A percentile compares a stretch with the other conserved stretches of the same genome.
Evolutionary conservation across 2,888 invertebrate species (phyloP).

Genomic region (Harpalus rubripes): DNA sequence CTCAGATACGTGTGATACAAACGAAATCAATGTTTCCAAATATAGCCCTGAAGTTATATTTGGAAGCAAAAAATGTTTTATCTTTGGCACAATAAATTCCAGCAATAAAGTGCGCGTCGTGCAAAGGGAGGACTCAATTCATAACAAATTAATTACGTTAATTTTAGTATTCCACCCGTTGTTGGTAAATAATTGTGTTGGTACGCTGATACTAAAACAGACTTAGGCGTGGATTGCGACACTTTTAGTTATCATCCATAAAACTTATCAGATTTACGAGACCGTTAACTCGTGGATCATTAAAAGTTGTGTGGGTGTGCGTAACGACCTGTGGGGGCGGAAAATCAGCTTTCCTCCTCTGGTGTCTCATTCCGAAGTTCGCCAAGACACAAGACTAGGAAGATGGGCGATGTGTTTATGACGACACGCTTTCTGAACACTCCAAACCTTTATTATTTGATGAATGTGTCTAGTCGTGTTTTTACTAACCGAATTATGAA

Average conservation of each 20-base stretch:
- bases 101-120: slow-evolving; percentile 3
- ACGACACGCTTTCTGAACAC: slow-evolving; percentile 42
- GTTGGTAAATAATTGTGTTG: slow-evolving; percentile 51
- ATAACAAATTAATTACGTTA: slow-evolving; percentile 52
- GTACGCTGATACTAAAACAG: slow-evolving; percentile 39
- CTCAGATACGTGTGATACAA: background rate
- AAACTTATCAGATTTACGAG: slow-evolving; percentile 63
- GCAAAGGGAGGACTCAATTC: slow-evolving; percentile 28
- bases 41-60: slow-evolving; percentile 13
- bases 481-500: slow-evolving; percentile 48
- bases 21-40: slow-evolving; percentile 14
- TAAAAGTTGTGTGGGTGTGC: slow-evolving; percentile 60
- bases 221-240: slow-evolving; percentile 52
- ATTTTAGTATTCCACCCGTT: slow-evolving; percentile 47
- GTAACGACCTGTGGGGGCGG: slow-evolving; percentile 55
- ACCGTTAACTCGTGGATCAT: slow-evolving; percentile 61
- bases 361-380: background rate
- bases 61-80: background rate
- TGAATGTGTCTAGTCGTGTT: slow-evolving; percentile 40
- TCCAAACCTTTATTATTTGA: slow-evolving; percentile 46
- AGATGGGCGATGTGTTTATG: slow-evolving; percentile 43
- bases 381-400: background rate
- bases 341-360: slow-evolving; percentile 43
- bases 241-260: slow-evolving; percentile 63
- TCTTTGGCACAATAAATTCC: background rate